Evolutionary conservation across 2,888 invertebrate genomes (phyloP), one percentile per base, ranked within the genome.

Genomic region (Stegana nigrithorax): DNA sequence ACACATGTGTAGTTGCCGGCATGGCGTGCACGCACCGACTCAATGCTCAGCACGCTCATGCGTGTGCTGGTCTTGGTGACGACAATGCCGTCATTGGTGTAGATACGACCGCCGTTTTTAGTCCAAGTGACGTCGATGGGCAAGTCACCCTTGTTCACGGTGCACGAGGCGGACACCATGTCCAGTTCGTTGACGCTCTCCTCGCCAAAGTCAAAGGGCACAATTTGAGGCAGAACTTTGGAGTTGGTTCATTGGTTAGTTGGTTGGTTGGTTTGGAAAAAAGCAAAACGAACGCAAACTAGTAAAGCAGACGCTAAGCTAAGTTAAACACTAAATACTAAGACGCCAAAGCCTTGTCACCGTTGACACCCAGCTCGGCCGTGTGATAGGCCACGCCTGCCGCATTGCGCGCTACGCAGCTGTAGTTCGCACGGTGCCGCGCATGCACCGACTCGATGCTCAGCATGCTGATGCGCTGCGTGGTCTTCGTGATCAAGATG

Each of bases 51-150:
- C 45, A 90, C 87, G 78, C 90, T 90, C 61, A 90, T 88, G 84
- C 90, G 88, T 73, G 89, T 89, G 70, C 89, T 90, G 62, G 88
- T 89, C 59, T 87, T 87, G 10, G 88, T 84, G 23, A 88, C 85
- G n/a, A 88, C 86, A 63, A 91, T 87, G 62, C 90, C 89, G 67
- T 86, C 86, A 68, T 87, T 88, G 71, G 87, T 87, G 56, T 81
- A 83, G 45, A 85, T 75, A 67, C 87, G 84, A 45, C 81, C 81
- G 58, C 87, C 88, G 74, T 89, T 87, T 68, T 88, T 88, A 0
- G 87, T 89, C 94, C 94, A 94, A 50, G 88, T 87, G 64, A 95
- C 91, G 73, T 89, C 89, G 68, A 95, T 87, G 29, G 94, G 94
- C 71, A 91, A 85, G 84, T 95, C 95, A 42, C 94, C 93, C 84